phyloP scores from a whole-genome alignment of 2,113 vertebrate genomes.

The Lathamus discolor region DNA sequence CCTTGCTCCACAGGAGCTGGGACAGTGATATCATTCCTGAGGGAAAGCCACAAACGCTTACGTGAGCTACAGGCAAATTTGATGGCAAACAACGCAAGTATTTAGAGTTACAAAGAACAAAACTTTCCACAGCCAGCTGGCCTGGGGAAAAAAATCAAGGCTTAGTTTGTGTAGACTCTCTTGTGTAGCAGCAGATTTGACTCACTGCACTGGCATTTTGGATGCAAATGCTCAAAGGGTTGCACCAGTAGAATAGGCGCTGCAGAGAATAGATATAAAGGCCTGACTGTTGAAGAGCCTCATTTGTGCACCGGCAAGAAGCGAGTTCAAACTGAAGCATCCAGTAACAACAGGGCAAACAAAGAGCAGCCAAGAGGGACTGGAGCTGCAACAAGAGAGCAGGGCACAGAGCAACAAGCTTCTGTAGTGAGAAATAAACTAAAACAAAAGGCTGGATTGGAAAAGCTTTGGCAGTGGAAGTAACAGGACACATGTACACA shows the following conservation, averaged over 20 bases:
- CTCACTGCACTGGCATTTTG: slow-evolving; percentile 12
- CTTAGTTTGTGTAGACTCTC: slow-evolving; percentile 5
- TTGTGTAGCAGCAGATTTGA: slow-evolving; percentile 27
- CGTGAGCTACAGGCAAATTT: neutral
- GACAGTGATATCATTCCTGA: slow-evolving; percentile 6
- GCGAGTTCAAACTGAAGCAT: neutral
- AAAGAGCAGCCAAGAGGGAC: neutral
- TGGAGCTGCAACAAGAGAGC: neutral
- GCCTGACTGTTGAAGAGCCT: neutral
- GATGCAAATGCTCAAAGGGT: slow-evolving; percentile 24
- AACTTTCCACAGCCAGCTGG: slow-evolving; percentile 33
- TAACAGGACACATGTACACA: neutral
- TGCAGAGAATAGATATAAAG: slow-evolving; percentile 18
- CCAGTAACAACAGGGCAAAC: neutral
- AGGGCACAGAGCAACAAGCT: slow-evolving; percentile 10
- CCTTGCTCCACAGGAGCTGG: neutral
- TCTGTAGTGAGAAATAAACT: slow-evolving; percentile 20
- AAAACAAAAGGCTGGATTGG: slow-evolving; percentile 37
- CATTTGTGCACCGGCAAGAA: neutral
- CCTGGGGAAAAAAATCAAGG: neutral
- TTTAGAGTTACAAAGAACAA: neutral
- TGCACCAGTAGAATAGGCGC: neutral
- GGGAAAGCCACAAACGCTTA: slow-evolving; percentile 21
- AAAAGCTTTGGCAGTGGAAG: slow-evolving; percentile 17
- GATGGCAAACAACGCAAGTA: slow-evolving; percentile 8